Evolutionary conservation across 1,140 invertebrate genomes (phyloP).

Genomic region (Ericerus pela): DNA sequence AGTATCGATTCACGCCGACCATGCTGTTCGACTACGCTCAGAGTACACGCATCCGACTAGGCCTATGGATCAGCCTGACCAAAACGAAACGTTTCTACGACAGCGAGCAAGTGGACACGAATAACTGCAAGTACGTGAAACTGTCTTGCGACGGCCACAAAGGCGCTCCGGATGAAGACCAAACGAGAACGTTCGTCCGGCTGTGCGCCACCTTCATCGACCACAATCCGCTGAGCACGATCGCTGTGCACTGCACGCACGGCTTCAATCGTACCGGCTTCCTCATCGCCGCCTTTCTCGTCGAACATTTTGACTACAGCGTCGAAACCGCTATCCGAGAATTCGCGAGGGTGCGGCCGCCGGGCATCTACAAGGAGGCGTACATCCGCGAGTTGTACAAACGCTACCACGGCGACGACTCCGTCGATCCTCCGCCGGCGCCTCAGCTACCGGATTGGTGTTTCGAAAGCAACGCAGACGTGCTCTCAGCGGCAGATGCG

Average conservation of each 20-base stretch:
- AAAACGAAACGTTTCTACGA: conserved; percentile 90
- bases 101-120: conserved; percentile 53
- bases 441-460: conserved; percentile 74
- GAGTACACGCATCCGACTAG: conserved; percentile 61
- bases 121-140: conserved; percentile 68
- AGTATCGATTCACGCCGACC: conserved; percentile 61
- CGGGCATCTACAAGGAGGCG: conserved; percentile 65
- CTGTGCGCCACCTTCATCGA: conserved; percentile 61
- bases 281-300: conserved; percentile 77
- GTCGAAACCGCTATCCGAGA: conserved; percentile 61
- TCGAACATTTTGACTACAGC: conserved; percentile 59
- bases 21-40: conserved; percentile 54
- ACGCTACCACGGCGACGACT: conserved; percentile 61
- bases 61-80: conserved; percentile 91
- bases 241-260: conserved; percentile 94
- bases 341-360: conserved; percentile 56
- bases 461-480: conserved; percentile 24
- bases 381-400: conserved; percentile 55
- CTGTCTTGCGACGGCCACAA: conserved; percentile 72
- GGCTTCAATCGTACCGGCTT: conserved; percentile 98
- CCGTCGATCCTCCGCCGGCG: conserved; percentile 43
- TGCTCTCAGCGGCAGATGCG: background rate
- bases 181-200: conserved; percentile 60
- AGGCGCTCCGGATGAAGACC: conserved; percentile 58
- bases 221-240: conserved; percentile 60